Evolutionary conservation across 2,113 vertebrate genomes (phyloP), one percentile per base, ranked within the genome.

Genomic region (Indicator maculatus): DNA sequence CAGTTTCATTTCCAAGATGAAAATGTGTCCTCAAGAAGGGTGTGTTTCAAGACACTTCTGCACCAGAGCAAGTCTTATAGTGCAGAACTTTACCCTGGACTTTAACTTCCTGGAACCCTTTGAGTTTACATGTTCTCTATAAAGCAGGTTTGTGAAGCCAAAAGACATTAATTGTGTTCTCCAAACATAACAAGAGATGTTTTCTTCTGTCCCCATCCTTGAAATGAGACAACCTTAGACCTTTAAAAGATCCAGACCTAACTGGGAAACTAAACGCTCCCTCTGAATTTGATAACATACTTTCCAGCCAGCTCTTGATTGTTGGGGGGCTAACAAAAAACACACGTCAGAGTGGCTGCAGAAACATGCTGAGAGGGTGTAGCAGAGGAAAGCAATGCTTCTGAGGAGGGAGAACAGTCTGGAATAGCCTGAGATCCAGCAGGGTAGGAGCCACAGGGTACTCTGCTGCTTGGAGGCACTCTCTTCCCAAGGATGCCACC

Each of bases 231-330:
- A 5, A 83, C 14, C 55, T 77, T 58, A 90, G 28, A 81, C 66
- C 36, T 79, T 88, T 89, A 91, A 89, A 69, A 80, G 63, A 93
- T 80, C n/a, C 69, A 81, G 53, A 85, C 86, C 53, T 83, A 81
- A 75, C 0, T 11, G 58, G 63, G 64, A 89, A 94, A 86, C 88
- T 0, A 91, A 92, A 93, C 21, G 72, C 31, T 95, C 69, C 64
- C 59, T 88, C 75, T 79, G 80, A 95, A 93, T 88, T 84, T 84
- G 88, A 93, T 85, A 96, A 89, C 56, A 88, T 65, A 45, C 53
- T 85, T 92, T 77, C 88, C 45, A 83, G 67, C 24, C 79, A 93
- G 91, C 58, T 82, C 56, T 72, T 80, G 30, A 56, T 27, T 47
- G 18, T 10, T 44, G 31, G 3, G 11, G 9, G 50, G 17, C 26